Conservation (phyloP, 2,113 vertebrate genomes). For the Chionis minor region DNA sequence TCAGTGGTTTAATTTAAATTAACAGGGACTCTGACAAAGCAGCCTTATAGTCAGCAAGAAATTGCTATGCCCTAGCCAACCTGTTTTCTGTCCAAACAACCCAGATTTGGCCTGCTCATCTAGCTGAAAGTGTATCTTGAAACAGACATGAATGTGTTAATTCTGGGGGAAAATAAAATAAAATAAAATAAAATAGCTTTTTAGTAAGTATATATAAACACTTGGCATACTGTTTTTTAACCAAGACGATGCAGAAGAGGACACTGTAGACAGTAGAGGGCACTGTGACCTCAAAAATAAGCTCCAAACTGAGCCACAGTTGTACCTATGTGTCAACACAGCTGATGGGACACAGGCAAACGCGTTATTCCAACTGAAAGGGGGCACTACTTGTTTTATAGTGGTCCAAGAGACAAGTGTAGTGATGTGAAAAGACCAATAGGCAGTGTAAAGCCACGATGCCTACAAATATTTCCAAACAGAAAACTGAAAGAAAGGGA, state of each 20-base stretch:
- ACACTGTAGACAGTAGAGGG: slow-evolving; percentile 12
- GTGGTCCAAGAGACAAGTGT: neutral
- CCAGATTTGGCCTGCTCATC: neutral
- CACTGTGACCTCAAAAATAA: slow-evolving; percentile 40
- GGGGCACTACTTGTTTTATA: neutral
- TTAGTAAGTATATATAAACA: neutral
- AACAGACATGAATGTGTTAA: neutral
- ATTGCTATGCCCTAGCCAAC: neutral
- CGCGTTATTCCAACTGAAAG: neutral
- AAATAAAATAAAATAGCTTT: neutral
- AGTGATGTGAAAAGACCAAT: neutral
- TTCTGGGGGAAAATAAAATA: neutral
- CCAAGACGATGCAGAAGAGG: neutral
- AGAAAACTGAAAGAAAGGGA: neutral
- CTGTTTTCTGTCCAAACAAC: neutral
- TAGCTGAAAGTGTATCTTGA: neutral
- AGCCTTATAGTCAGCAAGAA: neutral
- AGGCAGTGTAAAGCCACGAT: neutral
- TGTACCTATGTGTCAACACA: neutral
- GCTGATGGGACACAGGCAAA: neutral
- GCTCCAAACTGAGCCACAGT: neutral
- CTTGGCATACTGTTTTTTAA: neutral
- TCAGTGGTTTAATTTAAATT: neutral
- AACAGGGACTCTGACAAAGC: neutral
- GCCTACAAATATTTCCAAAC: neutral